Conservation (phyloP, 2,113 vertebrate species). For the Oceanites oceanicus region DNA sequence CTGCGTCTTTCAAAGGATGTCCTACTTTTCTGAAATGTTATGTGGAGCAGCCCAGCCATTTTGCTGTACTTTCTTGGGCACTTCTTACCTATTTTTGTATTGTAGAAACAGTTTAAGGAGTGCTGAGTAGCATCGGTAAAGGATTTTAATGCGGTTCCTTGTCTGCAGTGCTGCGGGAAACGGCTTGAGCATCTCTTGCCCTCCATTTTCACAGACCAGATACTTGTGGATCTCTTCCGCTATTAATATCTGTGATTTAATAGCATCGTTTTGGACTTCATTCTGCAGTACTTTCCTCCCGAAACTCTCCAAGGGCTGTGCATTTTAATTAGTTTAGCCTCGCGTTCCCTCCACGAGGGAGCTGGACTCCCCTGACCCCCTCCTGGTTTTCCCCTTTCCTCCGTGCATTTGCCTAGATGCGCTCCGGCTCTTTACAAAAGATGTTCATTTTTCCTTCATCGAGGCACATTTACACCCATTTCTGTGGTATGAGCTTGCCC, state of each 20-base stretch:
- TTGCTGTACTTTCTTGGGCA: neutral
- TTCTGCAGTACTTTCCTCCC: neutral
- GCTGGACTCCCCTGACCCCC: neutral
- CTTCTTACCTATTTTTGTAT: neutral
- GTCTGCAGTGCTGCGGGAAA: neutral
- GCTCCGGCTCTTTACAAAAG: neutral
- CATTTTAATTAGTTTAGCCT: constrained; percentile 23
- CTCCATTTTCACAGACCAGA: neutral
- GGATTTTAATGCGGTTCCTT: neutral
- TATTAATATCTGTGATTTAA: neutral
- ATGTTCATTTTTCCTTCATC: neutral
- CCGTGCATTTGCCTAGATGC: fast-evolving
- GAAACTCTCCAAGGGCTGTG: neutral
- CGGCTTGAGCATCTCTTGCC: neutral
- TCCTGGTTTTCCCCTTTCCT: neutral
- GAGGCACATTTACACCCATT: neutral
- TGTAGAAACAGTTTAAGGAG: neutral
- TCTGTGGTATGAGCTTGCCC: neutral
- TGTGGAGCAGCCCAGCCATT: neutral
- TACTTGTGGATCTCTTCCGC: neutral
- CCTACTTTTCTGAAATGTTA: neutral
- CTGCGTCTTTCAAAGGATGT: neutral
- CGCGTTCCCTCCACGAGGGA: neutral
- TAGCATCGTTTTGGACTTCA: neutral
- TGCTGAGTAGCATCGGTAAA: fast-evolving